Base-by-base conservation (phyloP, 23 tunicate species). In the Clavelina lepadiformis region DNA sequence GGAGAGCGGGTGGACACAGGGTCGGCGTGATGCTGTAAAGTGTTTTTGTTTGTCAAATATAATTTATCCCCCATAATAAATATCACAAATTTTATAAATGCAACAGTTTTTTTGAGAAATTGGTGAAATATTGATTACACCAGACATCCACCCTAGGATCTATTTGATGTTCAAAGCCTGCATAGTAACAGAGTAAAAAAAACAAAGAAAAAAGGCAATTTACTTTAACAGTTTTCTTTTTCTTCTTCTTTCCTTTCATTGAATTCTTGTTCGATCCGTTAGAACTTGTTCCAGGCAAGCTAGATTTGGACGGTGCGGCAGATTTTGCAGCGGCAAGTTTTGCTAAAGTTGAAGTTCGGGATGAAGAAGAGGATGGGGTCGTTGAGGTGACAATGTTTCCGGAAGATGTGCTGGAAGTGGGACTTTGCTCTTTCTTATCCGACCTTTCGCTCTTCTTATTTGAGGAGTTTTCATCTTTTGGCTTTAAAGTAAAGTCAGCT, bases 1-100 rank as follows among this genome's bases (percentile, higher is more conserved):
- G 75, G 84, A 1, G 84, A 78, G 8, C 84, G 74, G 18, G 73
- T 44, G 4, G 71, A 62, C n/a, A 38, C 32, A 22, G 61, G 73
- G 38, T 76, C 70, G 15, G 35, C 46, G 31, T 31, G 21, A 53
- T 52, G 38, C 82, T 76, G 57, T 47, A 47, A 41, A 44, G 20
- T 47, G 4, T 46, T 44, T 13, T 44, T 44, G 13, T 44, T 44
- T 11, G 13, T 13, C 15, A 44, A n/a, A n/a, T n/a, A n/a, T n/a
- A n/a, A n/a, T n/a, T n/a, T n/a, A n/a, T n/a, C n/a, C n/a, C n/a
- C n/a, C n/a, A n/a, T n/a, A n/a, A n/a, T n/a, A n/a, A n/a, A n/a
- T n/a, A n/a, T n/a, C n/a, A n/a, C n/a, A n/a, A n/a, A n/a, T n/a
- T n/a, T n/a, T n/a, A n/a, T n/a, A n/a, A n/a, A n/a, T n/a, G n/a